A percentile compares a stretch with the other conserved stretches of the same genome.
Conservation (phyloP, 2,797 vertebrate genomes). For the Chelonia mydas region DNA sequence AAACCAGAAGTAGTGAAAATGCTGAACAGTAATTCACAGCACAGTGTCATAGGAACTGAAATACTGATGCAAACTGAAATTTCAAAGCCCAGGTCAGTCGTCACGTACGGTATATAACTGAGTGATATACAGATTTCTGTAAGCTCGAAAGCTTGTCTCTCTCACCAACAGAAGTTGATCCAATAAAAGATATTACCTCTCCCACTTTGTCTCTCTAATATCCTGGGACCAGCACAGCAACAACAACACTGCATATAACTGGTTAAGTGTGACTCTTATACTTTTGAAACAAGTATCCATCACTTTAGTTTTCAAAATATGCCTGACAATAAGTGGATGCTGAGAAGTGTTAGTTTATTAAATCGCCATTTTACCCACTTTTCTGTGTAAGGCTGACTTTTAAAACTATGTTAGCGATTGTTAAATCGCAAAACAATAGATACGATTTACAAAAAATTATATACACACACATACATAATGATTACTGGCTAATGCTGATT, state of each 20-base stretch:
- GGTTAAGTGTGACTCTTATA: neutral
- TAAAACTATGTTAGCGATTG: neutral
- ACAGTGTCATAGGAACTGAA: neutral
- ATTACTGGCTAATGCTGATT: neutral
- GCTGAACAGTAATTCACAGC: neutral
- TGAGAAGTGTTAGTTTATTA: neutral
- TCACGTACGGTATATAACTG: neutral
- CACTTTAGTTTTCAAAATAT: neutral
- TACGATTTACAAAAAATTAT: neutral
- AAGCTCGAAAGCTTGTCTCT: neutral
- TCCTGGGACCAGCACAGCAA: neutral
- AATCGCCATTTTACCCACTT: neutral
- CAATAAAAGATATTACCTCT: neutral
- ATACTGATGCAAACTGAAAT: neutral
- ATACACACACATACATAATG: neutral
- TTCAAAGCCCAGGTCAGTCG: neutral
- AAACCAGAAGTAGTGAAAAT: neutral
- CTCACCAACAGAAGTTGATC: neutral
- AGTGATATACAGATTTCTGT: neutral
- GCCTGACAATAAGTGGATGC: neutral
- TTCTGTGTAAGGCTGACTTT: neutral
- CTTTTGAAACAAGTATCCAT: neutral
- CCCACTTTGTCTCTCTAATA: neutral
- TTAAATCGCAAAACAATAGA: neutral
- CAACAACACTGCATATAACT: neutral